Evolutionary conservation across 1,140 invertebrate genomes (phyloP), one percentile per base, ranked within the genome.

Genomic region (Megalonaias nervosa): DNA sequence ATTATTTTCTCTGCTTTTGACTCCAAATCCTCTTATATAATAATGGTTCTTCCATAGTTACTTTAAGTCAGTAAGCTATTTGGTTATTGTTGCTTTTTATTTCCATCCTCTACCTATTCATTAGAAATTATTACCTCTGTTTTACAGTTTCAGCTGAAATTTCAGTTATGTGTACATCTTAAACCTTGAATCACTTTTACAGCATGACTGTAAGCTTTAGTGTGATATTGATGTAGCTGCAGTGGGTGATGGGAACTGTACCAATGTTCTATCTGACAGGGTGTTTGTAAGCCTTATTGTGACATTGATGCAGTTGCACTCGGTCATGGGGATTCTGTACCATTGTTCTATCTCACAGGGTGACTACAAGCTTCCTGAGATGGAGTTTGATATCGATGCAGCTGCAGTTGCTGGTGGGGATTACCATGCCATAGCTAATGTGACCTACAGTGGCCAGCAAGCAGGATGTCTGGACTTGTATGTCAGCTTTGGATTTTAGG

Each of bases 401-500:
- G 61, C 65, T 14, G 55, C 81, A 15, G 77, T 86, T 5, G 82
- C 82, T 15, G 38, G 82, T 0, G 85, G 85, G 16, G 84, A 84
- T 57, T 86, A 86, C 67, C 78, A 82, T 38, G 38, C 77, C 17
- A 70, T 55, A 12, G 85, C 80, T 23, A 82, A 82, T 59, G 58
- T 84, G 12, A 82, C 81, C 14, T 68, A 72, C 23, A 73, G 26
- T 16, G 71, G 67, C 58, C 60, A 81, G 15, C 26, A 72, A 14
- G 81, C 71, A 1, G 80, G 71, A 1, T 86, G 85, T 67, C 66
- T 81, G 13, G 78, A 86, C n/a, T n/a, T 86, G 17, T 70, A 73
- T 15, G 16, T 75, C 19, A 31, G 66, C n/a, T 69, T 75, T 38
- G 58, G 55, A 66, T 74, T 48, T 48, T 48, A 48, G 38, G 38